Conservation (phyloP, 2,113 vertebrate genomes). For the Hypocryptadius cinnamomeus region DNA sequence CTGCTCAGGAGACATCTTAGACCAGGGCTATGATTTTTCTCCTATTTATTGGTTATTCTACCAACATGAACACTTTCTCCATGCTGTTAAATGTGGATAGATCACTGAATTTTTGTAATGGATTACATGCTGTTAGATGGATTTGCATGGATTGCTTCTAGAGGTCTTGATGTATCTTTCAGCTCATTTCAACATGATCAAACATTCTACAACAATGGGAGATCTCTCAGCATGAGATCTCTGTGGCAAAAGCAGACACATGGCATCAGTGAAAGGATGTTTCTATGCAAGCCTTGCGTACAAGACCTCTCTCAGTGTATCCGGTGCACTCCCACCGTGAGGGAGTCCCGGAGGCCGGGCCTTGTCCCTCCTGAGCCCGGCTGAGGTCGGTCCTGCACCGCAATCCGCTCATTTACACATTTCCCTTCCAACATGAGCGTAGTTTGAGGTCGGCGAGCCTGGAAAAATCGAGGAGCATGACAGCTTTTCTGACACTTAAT, state of each 20-base stretch:
- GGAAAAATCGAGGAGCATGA: not conserved
- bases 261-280: fast-evolving
- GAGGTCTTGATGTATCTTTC: not conserved
- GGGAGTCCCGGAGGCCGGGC: not conserved
- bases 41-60: not conserved
- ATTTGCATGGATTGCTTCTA: not conserved
- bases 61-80: not conserved
- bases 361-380: not conserved
- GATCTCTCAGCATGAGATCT: not conserved
- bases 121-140: not conserved
- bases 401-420: no score
- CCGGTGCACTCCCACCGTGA: not conserved
- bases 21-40: not conserved
- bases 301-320: fast-evolving
- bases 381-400: not conserved
- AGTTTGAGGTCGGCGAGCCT: not conserved
- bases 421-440: not conserved
- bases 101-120: not conserved
- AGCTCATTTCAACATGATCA: not conserved
- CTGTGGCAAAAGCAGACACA: fast-evolving
- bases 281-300: not conserved
- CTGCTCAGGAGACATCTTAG: not conserved
- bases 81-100: not conserved
- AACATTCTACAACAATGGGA: not conserved
- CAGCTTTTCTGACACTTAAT: not conserved